These are phyloP conservation scores for Hymenochirus boettgeri DNA, from an alignment of 2,113 vertebrate species.

Conservation along the genomic window DNA sequence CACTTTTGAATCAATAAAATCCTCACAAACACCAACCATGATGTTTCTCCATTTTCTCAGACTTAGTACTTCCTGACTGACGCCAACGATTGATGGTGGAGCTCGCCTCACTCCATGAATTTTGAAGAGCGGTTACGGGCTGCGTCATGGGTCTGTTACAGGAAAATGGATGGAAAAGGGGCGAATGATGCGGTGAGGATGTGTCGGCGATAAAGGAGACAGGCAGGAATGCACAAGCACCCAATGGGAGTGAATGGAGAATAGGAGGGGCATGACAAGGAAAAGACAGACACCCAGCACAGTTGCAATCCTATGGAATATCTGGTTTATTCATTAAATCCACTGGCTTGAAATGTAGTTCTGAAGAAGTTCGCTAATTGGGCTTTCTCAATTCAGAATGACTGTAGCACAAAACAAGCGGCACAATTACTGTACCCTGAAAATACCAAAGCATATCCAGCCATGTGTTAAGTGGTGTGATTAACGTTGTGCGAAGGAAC, in stretches of 20 bases:
- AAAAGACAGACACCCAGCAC: background rate
- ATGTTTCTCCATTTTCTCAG: background rate
- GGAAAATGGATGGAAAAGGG: background rate
- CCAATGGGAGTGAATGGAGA: background rate
- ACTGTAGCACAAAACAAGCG: too few relatives aligned
- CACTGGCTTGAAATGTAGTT: too few relatives aligned
- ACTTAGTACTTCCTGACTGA: slow-evolving; percentile 82
- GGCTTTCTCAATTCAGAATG: too few relatives aligned
- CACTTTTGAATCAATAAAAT: too few relatives aligned
- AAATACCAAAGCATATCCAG: too few relatives aligned
- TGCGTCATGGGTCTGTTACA: slow-evolving; percentile 70
- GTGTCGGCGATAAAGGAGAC: background rate
- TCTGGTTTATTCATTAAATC: too few relatives aligned
- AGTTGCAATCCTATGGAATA: too few relatives aligned
- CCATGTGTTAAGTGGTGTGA: too few relatives aligned
- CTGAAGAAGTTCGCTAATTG: too few relatives aligned
- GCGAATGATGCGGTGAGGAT: background rate
- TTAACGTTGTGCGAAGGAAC: too few relatives aligned
- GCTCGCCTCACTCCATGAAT: slow-evolving; percentile 72
- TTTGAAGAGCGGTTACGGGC: slow-evolving; percentile 81
- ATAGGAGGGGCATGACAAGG: background rate
- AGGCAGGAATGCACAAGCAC: too few relatives aligned
- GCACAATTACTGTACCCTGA: too few relatives aligned
- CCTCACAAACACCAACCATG: background rate
- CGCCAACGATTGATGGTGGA: slow-evolving; percentile 66